Base-by-base conservation (phyloP, 2,113 vertebrate genomes). In the Mirounga angustirostris region DNA sequence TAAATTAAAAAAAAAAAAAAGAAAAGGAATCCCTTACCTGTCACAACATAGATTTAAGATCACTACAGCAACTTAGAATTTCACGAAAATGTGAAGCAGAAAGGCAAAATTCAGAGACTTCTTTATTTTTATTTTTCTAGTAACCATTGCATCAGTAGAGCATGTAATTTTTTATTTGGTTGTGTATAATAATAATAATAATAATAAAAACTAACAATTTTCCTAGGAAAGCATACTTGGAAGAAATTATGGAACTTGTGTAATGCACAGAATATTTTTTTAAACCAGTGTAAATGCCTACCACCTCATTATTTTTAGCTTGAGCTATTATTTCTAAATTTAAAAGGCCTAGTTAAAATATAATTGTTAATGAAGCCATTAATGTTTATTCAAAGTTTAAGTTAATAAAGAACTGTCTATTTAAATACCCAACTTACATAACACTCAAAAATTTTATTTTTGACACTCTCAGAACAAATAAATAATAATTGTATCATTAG, bases 191-290 rank as follows among this genome's bases (percentile, higher is more conserved):
- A 30, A 19, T 58, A 58, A 65, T 30, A 63, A 63, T 11, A 91
- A 95, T 36, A 36, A 36, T 36, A 52, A 89, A 94, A 93, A 95
- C 19, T 43, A 87, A 94, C 10, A 92, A 80, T 86, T 97, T 97
- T 97, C 61, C 36, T 98, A 88, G 67, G 95, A 89, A 84, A 65
- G 26, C 15, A 18, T 90, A 82, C 36, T 84, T 87, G 52, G 67
- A 95, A 73, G 21, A 98, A 97, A 95, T 96, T 96, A 54, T 63
- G 89, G 80, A 43, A 98, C 15, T 87, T 97, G n/a, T 33, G 28
- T 65, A 85, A 90, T 90, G 7, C 63, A 52, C 0, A 63, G 2
- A 36, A 0, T 50, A 65, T 14, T 80, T 97, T 97, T 81, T 93
- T 74, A 97, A 86, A 89, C 2, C 40, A 95, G 33, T 5, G 59